phyloP scores from a whole-genome alignment of 2,888 invertebrate species.

The Darwinula stevensoni region DNA sequence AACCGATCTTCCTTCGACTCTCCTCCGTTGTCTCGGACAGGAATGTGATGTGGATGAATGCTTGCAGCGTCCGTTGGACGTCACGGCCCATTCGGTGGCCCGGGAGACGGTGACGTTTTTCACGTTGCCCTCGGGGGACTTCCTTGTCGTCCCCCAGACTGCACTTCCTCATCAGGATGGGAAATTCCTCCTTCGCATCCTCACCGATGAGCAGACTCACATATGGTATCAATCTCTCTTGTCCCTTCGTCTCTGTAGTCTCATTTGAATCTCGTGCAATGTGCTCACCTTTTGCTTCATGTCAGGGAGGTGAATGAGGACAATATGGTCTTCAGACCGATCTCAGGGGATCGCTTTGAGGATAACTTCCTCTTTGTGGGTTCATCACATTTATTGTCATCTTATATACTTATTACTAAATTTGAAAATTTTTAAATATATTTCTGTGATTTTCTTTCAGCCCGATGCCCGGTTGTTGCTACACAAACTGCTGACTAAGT shows the following conservation, averaged over 20 bases:
- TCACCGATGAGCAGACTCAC: conserved; percentile 38
- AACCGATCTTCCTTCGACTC: too few relatives aligned
- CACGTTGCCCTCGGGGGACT: conserved; percentile 38
- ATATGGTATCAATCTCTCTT: conserved; percentile 37
- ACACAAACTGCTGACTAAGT: conserved; percentile 22
- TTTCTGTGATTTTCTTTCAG: too few relatives aligned
- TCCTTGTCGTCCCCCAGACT: conserved; percentile 38
- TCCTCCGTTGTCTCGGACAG: neutral
- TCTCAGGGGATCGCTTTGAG: conserved; percentile 27
- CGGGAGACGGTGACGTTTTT: conserved; percentile 40
- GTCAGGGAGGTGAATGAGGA: conserved; percentile 43
- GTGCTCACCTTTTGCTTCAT: too few relatives aligned
- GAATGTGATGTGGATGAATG: neutral
- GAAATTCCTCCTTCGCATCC: conserved; percentile 34
- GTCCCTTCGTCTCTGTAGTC: too few relatives aligned
- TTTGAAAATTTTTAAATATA: too few relatives aligned
- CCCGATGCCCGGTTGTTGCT: conserved; percentile 22
- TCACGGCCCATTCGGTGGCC: conserved; percentile 30
- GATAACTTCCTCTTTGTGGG: too few relatives aligned
- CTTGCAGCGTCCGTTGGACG: conserved; percentile 30
- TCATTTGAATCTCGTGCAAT: too few relatives aligned
- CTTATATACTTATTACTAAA: too few relatives aligned
- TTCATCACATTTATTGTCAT: too few relatives aligned
- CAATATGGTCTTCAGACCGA: conserved; percentile 33
- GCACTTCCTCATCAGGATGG: conserved; percentile 33